Evolutionary conservation across 2,797 vertebrate genomes (phyloP).

Genomic region (Pseudochirops cupreus): DNA sequence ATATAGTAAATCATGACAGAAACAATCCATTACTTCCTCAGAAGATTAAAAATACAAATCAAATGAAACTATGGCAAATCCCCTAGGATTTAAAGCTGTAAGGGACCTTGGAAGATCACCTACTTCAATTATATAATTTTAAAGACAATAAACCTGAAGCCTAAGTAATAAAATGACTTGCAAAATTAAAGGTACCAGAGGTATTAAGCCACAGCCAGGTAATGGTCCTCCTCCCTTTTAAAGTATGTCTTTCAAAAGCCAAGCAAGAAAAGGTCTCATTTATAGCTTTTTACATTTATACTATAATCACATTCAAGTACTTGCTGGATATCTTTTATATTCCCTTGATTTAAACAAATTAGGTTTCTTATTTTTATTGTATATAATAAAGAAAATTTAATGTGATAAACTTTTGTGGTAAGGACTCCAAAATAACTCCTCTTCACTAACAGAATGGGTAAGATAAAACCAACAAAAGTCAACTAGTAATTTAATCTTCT

Average conservation of each 20-base stretch:
- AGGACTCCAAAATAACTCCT: not conserved
- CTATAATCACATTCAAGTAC: not conserved
- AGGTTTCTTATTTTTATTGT: not conserved
- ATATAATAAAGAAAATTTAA: not conserved
- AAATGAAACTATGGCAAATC: not conserved
- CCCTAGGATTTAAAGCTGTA: not conserved
- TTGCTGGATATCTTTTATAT: not conserved
- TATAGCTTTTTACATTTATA: not conserved
- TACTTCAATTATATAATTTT: not conserved
- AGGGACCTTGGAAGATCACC: not conserved
- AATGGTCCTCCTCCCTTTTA: not conserved
- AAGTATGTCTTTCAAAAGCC: not conserved
- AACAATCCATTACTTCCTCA: not conserved
- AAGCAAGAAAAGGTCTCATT: not conserved
- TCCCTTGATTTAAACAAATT: not conserved
- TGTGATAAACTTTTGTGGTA: not conserved
- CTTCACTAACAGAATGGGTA: not conserved
- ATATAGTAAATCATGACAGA: not conserved
- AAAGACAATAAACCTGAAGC: not conserved
- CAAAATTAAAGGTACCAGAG: not conserved
- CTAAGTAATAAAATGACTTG: not conserved
- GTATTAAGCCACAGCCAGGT: not conserved
- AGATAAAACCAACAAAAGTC: not conserved
- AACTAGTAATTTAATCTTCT: not conserved
- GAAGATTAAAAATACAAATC: not conserved